Evolutionary conservation across 2,888 invertebrate genomes (phyloP), one percentile per base, ranked within the genome.

Genomic region (Eurytoma adleriae): DNA sequence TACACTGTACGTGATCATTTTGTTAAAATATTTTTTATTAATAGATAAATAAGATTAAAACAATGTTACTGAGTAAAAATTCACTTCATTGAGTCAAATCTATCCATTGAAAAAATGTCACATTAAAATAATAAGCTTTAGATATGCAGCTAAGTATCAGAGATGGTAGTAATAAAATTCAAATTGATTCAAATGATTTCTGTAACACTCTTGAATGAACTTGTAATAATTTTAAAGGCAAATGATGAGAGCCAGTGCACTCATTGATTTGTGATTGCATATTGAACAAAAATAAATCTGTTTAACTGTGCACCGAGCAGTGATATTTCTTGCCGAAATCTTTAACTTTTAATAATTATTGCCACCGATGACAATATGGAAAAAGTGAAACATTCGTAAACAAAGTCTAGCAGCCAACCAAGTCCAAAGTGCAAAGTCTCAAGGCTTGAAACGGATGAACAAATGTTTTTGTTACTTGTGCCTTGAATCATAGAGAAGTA

Each of bases 131-230:
- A 40, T n/a, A 50, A 50, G 14, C 50, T 54, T 54, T 3, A n/a
- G 12, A 54, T 48, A 48, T n/a, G 2, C 12, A 48, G 40, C n/a
- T 64, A 48, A 48, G 3, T 7, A 40, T 40, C 13, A 1, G 5
- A 48, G 14, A 3, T 4, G 18, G 18, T 10, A 48, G 12, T 40
- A 48, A 20, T 66, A 40, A 48, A 12, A 66, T 48, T 20, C n/a
- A 48, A 48, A 20, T 66, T 12, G 20, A 70, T 57, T 56, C 48
- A 70, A 57, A 40, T 40, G 10, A 40, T 66, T 30, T 73, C n/a
- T 20, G 54, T 18, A 20, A 10, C 54, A 73, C 40, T 7, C 56
- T 20, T 13, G 48, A 70, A 70, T n/a, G 20, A 30, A 54, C 48
- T 14, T 16, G 30, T 30, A 50, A n/a, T 16, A 0, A 50, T 10